phyloP scores from a whole-genome alignment of 2,797 vertebrate genomes.

The Bryconaethiops microstoma region DNA sequence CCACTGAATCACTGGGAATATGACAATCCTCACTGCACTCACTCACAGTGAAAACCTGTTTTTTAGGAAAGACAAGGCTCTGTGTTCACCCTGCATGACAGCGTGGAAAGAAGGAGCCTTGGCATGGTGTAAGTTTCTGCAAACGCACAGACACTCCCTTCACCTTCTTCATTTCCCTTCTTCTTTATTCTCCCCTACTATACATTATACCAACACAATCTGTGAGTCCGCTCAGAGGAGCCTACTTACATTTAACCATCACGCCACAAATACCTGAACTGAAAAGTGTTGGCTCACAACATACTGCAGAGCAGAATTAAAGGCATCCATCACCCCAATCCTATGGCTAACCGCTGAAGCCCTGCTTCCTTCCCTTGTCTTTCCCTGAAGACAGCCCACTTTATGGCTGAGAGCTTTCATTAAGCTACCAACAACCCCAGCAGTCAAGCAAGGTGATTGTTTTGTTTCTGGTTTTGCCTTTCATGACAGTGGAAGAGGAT shows the following conservation, averaged over 20 bases:
- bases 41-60: slow-evolving; percentile 30
- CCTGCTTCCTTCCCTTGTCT: slow-evolving; percentile 81
- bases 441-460: slow-evolving; percentile 92
- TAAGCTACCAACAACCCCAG: slow-evolving; percentile 86
- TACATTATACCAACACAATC: slow-evolving; percentile 38
- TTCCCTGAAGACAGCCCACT: slow-evolving; percentile 86
- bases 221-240: slow-evolving; percentile 44
- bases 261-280: slow-evolving; percentile 45
- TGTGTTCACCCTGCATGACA: slow-evolving; percentile 83
- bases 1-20: slow-evolving; percentile 12
- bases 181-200: slow-evolving; percentile 34
- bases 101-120: slow-evolving; percentile 74
- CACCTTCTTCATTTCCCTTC: slow-evolving; percentile 25
- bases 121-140: slow-evolving; percentile 88
- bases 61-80: slow-evolving; percentile 86
- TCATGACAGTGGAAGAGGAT: slow-evolving; percentile 82
- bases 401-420: slow-evolving; percentile 90
- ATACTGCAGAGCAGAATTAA: slow-evolving; percentile 74
- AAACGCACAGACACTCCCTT: slow-evolving; percentile 1
- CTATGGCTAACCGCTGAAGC: slow-evolving; percentile 79
- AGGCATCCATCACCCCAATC: slow-evolving; percentile 90
- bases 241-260: slow-evolving; percentile 37
- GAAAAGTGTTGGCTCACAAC: slow-evolving; percentile 44
- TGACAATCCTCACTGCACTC: slow-evolving; percentile 45
- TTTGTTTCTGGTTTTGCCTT: slow-evolving; percentile 73